These are phyloP conservation scores for Mesorhabditis belari DNA, from an alignment of 2,888 invertebrate genomes.

Conservation along the genomic window DNA sequence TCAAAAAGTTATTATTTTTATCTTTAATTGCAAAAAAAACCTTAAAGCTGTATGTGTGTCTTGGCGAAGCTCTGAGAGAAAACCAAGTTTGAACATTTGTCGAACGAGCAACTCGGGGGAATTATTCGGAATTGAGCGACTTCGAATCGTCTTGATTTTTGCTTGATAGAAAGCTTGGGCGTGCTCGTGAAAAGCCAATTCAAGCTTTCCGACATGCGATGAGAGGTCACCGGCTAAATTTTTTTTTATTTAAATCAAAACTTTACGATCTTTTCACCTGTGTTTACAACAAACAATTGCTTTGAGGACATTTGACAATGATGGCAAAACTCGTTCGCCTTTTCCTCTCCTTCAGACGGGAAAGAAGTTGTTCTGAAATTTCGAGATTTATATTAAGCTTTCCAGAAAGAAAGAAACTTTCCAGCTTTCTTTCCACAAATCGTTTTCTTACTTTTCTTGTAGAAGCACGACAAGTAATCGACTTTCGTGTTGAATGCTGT, in stretches of 20 bases:
- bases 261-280: slow-evolving; percentile 55
- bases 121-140: slow-evolving; percentile 45
- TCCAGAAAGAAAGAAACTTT: background rate
- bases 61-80: slow-evolving; percentile 84
- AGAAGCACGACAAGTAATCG: slow-evolving; percentile 29
- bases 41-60: slow-evolving; percentile 76
- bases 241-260: background rate
- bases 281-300: slow-evolving; percentile 80
- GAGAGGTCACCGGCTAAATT: background rate
- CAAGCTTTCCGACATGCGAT: slow-evolving; percentile 64
- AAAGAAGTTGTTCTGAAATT: background rate
- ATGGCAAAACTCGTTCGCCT: slow-evolving; percentile 80
- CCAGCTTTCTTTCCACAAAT: background rate
- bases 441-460: slow-evolving; percentile 27
- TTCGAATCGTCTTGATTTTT: slow-evolving; percentile 64
- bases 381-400: no score
- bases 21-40: slow-evolving; percentile 56
- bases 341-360: slow-evolving; percentile 60
- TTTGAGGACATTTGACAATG: slow-evolving; percentile 86
- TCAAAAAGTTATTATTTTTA: background rate
- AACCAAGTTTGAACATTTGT: slow-evolving; percentile 93
- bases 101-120: slow-evolving; percentile 74
- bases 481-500: slow-evolving; percentile 17
- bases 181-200: slow-evolving; percentile 86
- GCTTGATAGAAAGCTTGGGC: slow-evolving; percentile 85